Evolutionary conservation across 2,797 vertebrate genomes (phyloP).

Genomic region (Periophthalmus magnuspinnatus): DNA sequence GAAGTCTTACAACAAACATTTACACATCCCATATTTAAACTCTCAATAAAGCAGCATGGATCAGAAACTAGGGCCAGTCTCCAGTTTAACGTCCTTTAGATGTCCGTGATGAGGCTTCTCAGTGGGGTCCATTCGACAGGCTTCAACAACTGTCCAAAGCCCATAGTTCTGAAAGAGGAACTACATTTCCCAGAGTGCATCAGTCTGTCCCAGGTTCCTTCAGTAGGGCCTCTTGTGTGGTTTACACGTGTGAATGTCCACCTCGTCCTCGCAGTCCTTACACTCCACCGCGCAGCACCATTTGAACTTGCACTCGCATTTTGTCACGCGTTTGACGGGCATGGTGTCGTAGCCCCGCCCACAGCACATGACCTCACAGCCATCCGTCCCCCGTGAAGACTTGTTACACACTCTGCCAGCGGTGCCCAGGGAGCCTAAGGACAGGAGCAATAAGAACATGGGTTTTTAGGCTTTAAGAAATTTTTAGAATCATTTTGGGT

Average conservation of each 20-base stretch:
- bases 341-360: conserved; percentile 97
- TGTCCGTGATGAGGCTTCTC: conserved; percentile 43
- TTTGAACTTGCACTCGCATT: conserved; percentile 98
- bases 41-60: conserved; percentile 41
- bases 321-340: conserved; percentile 87
- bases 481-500: too few species aligned
- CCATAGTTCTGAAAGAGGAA: conserved; percentile 64
- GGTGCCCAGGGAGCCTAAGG: conserved; percentile 91
- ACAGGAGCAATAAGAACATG: neutral
- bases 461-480: neutral
- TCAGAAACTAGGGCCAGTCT: conserved; percentile 47
- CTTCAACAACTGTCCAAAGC: conserved; percentile 61
- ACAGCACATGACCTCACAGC: conserved; percentile 99
- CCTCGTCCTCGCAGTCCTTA: conserved; percentile 90
- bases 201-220: conserved; percentile 42
- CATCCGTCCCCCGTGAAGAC: conserved; percentile 87
- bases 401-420: conserved; percentile 93
- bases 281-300: conserved; percentile 98
- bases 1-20: conserved; percentile 38
- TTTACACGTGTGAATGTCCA: conserved; percentile 97
- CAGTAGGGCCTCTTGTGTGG: conserved; percentile 86
- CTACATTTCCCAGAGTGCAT: conserved; percentile 64
- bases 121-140: neutral
- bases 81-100: conserved; percentile 41
- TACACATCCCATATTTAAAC: conserved; percentile 28